Base-by-base conservation (phyloP, 2,797 vertebrate species). In the Lagodon rhomboides region DNA sequence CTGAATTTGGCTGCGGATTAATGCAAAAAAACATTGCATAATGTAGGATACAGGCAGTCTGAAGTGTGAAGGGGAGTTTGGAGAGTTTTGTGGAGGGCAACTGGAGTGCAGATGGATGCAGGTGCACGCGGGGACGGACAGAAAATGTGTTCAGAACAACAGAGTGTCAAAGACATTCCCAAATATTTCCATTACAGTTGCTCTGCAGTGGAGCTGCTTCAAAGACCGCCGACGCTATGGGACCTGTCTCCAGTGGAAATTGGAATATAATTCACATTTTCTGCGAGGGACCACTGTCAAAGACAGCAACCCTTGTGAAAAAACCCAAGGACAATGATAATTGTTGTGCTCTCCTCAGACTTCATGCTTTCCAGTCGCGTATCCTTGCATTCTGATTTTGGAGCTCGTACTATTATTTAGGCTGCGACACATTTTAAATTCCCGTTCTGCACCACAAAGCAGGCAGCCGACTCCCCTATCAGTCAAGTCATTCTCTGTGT, bases 401-500 rank as follows among this genome's bases (percentile, higher is more conserved):
- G 70, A 59, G 56, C 67, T 75, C 18, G 0, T 56, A 50, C 65
- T 87, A 55, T 89, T 89, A 88, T 87, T 89, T 82, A 72, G 72
- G 53, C 85, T 23, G 66, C 27, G n/a, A 76, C 77, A 75, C 76
- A 77, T 84, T 89, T 84, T 63, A 84, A 80, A 80, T 85, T 87
- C 68, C 5, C 4, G 49, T 79, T 86, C 80, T 75, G 69, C 86
- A 77, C 59, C 76, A 85, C 90, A 85, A 89, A 91, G 84, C 83
- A 85, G 70, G 54, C 72, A 83, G 82, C 73, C 65, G 53, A 70
- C 84, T 85, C 82, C 73, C 73, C 68, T 65, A 80, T 89, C 89
- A 87, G 76, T 90, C 90, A 85, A 82, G 73, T 81, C 75, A 75
- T 84, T 88, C 87, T 88, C 62, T 65, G 38, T 61, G 80, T 73